Conservation (phyloP, 2,888 invertebrate genomes). For the Hemithea aestivaria region DNA sequence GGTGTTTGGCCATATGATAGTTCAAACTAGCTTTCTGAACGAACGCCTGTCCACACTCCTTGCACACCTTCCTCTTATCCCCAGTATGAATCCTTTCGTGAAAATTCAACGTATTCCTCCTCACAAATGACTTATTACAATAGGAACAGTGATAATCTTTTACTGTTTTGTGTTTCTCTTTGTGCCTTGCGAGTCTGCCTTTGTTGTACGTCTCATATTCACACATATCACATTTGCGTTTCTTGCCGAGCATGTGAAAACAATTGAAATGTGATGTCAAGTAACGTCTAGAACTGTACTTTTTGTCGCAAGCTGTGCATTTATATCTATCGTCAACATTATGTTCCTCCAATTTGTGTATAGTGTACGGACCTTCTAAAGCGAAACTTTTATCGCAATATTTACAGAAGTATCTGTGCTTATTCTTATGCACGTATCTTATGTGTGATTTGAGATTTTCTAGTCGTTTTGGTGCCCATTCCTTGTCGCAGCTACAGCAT, state of each 20-base stretch:
- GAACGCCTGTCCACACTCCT: conserved; percentile 59
- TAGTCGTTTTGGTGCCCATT: too few species aligned
- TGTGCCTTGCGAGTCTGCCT: conserved; percentile 55
- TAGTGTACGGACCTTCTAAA: not conserved
- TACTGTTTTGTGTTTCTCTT: conserved; percentile 55
- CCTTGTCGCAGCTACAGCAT: too few species aligned
- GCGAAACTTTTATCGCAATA: not conserved
- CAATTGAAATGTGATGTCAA: conserved; percentile 51
- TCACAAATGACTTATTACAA: conserved; percentile 62
- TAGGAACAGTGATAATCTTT: conserved; percentile 62
- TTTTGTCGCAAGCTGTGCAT: conserved; percentile 57
- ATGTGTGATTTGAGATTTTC: too few species aligned
- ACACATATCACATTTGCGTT: conserved; percentile 51
- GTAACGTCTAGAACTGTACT: conserved; percentile 49
- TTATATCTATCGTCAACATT: conserved; percentile 53
- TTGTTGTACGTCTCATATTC: conserved; percentile 51
- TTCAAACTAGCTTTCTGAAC: conserved; percentile 68
- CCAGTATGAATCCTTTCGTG: conserved; percentile 67
- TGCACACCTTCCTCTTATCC: conserved; percentile 56
- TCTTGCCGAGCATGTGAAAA: conserved; percentile 64
- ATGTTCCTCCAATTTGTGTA: conserved; percentile 52
- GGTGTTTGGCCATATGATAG: conserved; percentile 66
- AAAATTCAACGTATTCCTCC: conserved; percentile 45
- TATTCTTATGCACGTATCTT: too few species aligned
- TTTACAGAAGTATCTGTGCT: not conserved